A percentile compares a stretch with the other conserved stretches of the same genome.
Conservation (phyloP, 2,888 invertebrate genomes). For the Ochropleura plecta region DNA sequence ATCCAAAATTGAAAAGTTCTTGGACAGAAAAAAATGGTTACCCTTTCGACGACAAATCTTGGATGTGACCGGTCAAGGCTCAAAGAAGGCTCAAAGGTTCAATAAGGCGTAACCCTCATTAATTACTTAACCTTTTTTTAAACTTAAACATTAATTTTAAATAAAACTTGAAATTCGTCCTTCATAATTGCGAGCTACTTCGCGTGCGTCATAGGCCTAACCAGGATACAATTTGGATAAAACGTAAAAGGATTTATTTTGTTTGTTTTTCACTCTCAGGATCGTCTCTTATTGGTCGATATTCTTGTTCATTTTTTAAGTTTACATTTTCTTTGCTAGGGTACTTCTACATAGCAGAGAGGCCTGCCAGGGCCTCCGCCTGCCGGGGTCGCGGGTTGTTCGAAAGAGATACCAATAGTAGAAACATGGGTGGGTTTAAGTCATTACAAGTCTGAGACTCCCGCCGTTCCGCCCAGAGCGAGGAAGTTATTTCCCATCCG, state of each 20-base stretch:
- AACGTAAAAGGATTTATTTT: background rate
- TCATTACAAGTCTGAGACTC: no score
- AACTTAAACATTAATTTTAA: conserved; percentile 2
- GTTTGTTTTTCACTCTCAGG: no score
- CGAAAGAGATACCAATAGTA: no score
- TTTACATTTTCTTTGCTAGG: no score
- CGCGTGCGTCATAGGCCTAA: conserved; percentile 29
- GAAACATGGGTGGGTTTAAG: no score
- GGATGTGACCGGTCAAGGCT: conserved; percentile 23
- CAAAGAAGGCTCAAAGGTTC: conserved; percentile 12
- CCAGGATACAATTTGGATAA: conserved; percentile 9
- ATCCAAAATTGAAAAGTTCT: conserved; percentile 33
- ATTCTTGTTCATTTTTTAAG: no score
- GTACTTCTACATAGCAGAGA: no score
- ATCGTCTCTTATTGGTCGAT: no score
- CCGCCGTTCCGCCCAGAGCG: no score
- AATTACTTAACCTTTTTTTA: conserved; percentile 7
- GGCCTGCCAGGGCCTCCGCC: no score
- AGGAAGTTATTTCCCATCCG: no score
- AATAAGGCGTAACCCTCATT: background rate
- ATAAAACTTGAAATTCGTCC: conserved; percentile 12
- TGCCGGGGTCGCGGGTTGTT: no score
- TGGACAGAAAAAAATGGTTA: conserved; percentile 15
- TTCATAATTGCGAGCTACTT: background rate
- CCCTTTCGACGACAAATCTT: conserved; percentile 15